Base-by-base conservation (phyloP, 2,888 invertebrate genomes). In the Micoletzkya japonica region DNA sequence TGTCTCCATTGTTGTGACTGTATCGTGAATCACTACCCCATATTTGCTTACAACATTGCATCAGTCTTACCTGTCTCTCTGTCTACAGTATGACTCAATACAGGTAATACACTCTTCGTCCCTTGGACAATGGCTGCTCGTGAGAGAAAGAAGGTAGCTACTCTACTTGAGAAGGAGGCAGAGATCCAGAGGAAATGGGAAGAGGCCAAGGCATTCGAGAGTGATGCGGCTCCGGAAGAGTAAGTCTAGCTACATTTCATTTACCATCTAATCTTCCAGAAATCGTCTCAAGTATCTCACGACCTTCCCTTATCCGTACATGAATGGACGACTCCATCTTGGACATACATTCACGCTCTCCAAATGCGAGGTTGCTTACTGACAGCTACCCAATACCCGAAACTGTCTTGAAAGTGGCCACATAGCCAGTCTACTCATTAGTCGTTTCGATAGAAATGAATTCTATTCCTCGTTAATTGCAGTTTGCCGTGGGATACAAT, bases 301-400 rank as follows among this genome's bases (percentile, higher is more conserved):
- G 44, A 95, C 95, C 2, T 98, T 98, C 88, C 98, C 98, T 0
- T 98, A 91, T 88, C 98, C 98, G 0, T 98, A 99, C 86, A 98
- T 98, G 97, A 98, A 98, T 89, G 98, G 98, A 14, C 90, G 93
- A 58, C 90, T 98, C 69, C 98, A 98, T 89, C 89, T 99, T 77
- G 98, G 98, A 0, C 98, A 98, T 86, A 93, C 94, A 20, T 98
- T 98, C 88, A 93, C 95, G 3, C 86, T 98, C 59, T 94, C 95
- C 10, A 98, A 98, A 89, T 94, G 95, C 86, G 98, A 98, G 89
- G 93, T 92, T 17, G 17, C 70, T 60, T n/a, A 26, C 49, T 36
- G 67, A 24, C 36, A 24, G 17, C 30, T 14, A 44, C 20, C 20
- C 20, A 14, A 14, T 14, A 44, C 20, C 10, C 44, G 44, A 20